Conservation (phyloP, 2,113 vertebrate species). For the Pterophyllum scalare region DNA sequence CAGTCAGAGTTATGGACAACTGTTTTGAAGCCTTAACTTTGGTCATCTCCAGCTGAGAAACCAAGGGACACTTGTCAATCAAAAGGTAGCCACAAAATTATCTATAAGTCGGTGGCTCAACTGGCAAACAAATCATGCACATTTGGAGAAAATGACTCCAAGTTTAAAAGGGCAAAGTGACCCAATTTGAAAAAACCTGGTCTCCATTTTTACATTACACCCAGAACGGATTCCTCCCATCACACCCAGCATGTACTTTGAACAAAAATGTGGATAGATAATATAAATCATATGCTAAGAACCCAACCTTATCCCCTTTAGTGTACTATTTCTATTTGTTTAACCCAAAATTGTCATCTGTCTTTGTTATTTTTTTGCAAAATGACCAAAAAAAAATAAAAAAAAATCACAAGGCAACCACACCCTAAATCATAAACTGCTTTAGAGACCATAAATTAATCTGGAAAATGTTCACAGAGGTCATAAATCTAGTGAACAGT, state of each 20-base stretch:
- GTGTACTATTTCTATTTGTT: background rate
- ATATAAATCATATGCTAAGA: background rate
- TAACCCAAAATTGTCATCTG: background rate
- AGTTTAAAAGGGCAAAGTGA: too few relatives aligned
- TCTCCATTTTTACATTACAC: background rate
- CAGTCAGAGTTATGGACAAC: background rate
- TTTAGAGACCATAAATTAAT: background rate
- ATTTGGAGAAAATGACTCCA: background rate
- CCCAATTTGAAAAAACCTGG: accelerated
- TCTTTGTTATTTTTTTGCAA: background rate
- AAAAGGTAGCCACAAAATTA: background rate
- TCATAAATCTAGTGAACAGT: background rate
- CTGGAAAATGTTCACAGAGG: background rate
- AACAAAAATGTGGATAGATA: background rate
- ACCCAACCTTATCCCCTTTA: background rate
- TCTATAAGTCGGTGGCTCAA: background rate
- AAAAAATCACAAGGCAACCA: background rate
- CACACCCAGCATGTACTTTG: background rate
- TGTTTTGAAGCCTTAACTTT: background rate
- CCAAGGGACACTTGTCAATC: background rate
- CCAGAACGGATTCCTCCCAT: background rate
- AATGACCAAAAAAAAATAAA: accelerated
- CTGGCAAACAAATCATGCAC: background rate
- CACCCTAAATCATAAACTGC: background rate
- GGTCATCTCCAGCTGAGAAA: background rate